phyloP scores from a whole-genome alignment of 2,113 vertebrate genomes.

The Charadrius vociferus region DNA sequence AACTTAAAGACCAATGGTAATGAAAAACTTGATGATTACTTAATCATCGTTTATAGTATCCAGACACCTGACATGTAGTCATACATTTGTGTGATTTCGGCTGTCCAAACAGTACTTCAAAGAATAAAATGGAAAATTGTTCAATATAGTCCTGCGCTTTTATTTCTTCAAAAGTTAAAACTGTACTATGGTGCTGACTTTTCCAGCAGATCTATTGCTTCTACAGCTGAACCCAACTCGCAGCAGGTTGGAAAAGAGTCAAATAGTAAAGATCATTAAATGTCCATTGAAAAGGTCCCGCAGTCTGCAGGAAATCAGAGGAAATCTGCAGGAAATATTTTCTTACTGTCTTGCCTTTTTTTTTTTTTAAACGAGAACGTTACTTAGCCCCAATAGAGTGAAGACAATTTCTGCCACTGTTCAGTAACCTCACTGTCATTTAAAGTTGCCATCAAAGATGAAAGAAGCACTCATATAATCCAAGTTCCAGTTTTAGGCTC shows the following conservation, averaged over 20 bases:
- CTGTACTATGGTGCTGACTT: background rate
- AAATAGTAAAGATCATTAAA: background rate
- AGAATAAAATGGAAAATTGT: background rate
- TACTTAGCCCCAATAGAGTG: background rate
- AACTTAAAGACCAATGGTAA: constrained; percentile 34
- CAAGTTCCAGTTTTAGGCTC: background rate
- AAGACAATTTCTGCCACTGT: background rate
- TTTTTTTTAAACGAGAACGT: background rate
- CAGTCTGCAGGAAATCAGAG: background rate
- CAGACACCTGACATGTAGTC: background rate
- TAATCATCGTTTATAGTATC: background rate
- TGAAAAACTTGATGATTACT: constrained; percentile 8
- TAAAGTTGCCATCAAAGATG: background rate
- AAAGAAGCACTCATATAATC: background rate
- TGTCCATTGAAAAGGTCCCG: background rate
- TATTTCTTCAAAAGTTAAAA: background rate
- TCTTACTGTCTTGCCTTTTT: background rate
- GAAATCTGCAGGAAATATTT: background rate
- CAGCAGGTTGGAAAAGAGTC: background rate
- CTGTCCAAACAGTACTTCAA: background rate
- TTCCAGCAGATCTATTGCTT: background rate
- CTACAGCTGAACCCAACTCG: background rate
- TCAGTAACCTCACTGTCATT: background rate
- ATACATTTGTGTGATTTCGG: background rate
- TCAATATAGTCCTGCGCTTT: background rate